Evolutionary conservation across 2,888 invertebrate species (phyloP).

Genomic region (Cephus rjabovi): DNA sequence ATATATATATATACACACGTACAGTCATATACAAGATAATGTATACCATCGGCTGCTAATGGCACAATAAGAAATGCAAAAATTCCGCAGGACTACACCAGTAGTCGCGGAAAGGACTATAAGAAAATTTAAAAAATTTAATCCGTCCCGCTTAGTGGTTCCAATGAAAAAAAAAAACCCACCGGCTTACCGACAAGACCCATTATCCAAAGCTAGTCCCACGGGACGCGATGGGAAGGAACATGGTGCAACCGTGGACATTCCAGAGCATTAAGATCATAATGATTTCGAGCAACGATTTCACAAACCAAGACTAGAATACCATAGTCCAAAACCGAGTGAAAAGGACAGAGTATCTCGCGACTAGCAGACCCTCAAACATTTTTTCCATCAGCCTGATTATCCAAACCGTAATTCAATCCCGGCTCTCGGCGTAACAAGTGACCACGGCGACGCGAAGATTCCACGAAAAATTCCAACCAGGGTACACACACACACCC

Average conservation of each 20-base stretch:
- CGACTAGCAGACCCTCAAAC: background rate
- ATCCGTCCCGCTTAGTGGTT: background rate
- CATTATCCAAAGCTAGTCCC: background rate
- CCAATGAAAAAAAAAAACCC: background rate
- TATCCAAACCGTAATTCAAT: background rate
- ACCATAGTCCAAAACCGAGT: background rate
- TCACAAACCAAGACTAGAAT: background rate
- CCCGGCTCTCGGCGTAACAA: background rate
- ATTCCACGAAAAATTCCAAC: background rate
- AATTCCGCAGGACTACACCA: background rate
- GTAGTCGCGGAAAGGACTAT: background rate
- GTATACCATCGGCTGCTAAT: background rate
- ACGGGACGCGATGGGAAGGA: too few species aligned
- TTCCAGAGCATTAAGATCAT: background rate
- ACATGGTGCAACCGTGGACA: background rate
- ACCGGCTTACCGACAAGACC: background rate
- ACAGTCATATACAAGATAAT: background rate
- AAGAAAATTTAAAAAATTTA: background rate
- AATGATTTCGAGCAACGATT: background rate
- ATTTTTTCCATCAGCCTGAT: background rate
- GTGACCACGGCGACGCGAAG: background rate
- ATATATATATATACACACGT: background rate
- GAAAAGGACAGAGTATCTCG: background rate
- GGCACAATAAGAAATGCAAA: background rate
- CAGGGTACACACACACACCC: background rate